Evolutionary conservation across 1,140 invertebrate genomes (phyloP), one percentile per base, ranked within the genome.

Genomic region (Euwallacea fornicatus): DNA sequence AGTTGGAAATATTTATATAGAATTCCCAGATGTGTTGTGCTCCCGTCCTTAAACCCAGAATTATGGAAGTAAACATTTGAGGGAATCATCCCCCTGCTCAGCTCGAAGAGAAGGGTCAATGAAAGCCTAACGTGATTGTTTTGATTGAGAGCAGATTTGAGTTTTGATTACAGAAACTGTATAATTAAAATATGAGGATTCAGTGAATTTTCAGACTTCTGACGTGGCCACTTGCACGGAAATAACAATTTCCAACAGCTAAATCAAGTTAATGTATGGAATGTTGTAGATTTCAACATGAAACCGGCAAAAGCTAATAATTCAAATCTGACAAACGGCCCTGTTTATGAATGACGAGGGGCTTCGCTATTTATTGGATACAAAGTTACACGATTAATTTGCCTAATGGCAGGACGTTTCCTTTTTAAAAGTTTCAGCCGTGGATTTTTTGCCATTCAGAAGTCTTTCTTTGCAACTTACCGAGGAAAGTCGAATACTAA

Each of bases 1-100:
- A 65, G 63, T 65, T 65, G 63, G 50, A 55, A 55, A 65, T 65
- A 65, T 65, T 65, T 65, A 42, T 65, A 65, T 65, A 54, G 63
- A 65, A 65, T 65, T 65, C 63, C 63, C 63, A 65, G 41, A 16
- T 65, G 46, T 65, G 63, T 65, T 65, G 50, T 65, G 63, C 54
- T 65, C 63, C 47, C 41, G 44, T 53, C 63, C 60, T 53, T 33
- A 33, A 33, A 65, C 63, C 63, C 13, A 53, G 63, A 54, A 65
- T 65, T 65, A 65, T 21, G 42, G 47, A 55, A 42, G 63, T 65
- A 65, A 65, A 65, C 63, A 65, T 65, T 53, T 53, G 46, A 43
- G 11, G 47, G 41, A 21, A 65, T 65, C 54, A 65, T 65, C 15
- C 63, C n/a, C 42, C 15, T 33, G 61, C 43, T 63, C 43, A 63